Evolutionary conservation across 1,140 invertebrate species (phyloP).

Genomic region (Ceratitis capitata): DNA sequence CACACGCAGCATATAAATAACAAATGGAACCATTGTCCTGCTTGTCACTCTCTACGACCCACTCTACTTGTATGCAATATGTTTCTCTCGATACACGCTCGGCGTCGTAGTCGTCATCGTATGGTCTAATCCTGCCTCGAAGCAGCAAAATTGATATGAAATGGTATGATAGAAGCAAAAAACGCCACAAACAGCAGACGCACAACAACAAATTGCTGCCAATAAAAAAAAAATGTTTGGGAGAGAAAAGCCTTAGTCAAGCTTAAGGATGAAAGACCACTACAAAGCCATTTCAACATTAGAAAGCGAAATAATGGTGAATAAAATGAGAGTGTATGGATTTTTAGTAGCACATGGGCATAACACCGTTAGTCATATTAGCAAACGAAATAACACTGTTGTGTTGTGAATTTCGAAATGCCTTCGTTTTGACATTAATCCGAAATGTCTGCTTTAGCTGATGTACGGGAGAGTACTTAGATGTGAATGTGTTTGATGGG

Average conservation of each 20-base stretch:
- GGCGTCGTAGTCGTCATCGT: too few relatives aligned
- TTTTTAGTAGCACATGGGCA: not conserved
- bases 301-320: not conserved
- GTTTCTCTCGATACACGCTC: not conserved
- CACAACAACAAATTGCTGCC: not conserved
- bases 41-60: too few relatives aligned
- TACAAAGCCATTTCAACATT: not conserved
- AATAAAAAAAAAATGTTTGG: not conserved
- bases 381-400: not conserved
- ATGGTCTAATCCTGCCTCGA: not conserved
- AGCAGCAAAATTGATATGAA: not conserved
- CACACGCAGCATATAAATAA: not conserved
- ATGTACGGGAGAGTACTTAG: not conserved
- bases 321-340: not conserved
- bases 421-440: not conserved
- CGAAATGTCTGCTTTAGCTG: not conserved
- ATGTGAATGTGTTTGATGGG: too few relatives aligned
- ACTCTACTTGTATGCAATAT: not conserved
- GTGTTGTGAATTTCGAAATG: not conserved
- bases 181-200: not conserved
- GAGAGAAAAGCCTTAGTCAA: not conserved
- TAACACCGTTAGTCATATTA: constrained; percentile 3
- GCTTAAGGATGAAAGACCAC: not conserved
- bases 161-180: not conserved
- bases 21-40: not conserved